A percentile compares a stretch with the other conserved stretches of the same genome.
Evolutionary conservation across 2,113 vertebrate genomes (phyloP).

Genomic region (Protobothrops flavoviridis): DNA sequence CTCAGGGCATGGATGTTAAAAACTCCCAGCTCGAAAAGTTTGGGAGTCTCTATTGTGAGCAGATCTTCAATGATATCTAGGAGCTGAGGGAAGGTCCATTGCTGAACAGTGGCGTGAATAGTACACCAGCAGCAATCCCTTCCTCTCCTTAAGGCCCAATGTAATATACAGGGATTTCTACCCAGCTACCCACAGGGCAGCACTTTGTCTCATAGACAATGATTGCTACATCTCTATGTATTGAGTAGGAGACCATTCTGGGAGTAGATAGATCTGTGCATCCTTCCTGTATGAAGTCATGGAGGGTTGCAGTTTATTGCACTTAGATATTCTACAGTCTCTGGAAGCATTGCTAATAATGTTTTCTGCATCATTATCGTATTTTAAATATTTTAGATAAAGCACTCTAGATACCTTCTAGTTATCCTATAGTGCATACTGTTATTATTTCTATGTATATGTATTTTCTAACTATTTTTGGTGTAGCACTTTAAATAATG

Average conservation of each 20-base stretch:
- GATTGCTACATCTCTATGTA: neutral
- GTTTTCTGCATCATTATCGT: too few species aligned
- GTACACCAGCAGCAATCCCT: neutral
- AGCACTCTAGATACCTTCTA: too few species aligned
- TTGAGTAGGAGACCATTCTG: neutral
- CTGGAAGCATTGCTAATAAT: neutral
- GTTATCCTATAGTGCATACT: too few species aligned
- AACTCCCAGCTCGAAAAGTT: too few species aligned
- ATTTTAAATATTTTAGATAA: too few species aligned
- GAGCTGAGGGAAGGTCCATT: too few species aligned
- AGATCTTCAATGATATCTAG: too few species aligned
- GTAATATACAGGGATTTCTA: neutral
- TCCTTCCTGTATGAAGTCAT: neutral
- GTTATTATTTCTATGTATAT: too few species aligned
- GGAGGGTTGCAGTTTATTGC: neutral
- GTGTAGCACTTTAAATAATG: too few species aligned
- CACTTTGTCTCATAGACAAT: neutral
- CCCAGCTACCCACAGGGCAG: neutral
- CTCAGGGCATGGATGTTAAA: too few species aligned
- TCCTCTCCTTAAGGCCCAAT: neutral
- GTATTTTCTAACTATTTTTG: too few species aligned
- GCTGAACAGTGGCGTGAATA: neutral
- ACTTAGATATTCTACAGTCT: neutral
- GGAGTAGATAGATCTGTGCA: neutral
- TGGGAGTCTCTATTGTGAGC: too few species aligned